These are phyloP conservation scores for Subacronicta megacephala DNA, from an alignment of 2,888 invertebrate species.

Conservation along the genomic window DNA sequence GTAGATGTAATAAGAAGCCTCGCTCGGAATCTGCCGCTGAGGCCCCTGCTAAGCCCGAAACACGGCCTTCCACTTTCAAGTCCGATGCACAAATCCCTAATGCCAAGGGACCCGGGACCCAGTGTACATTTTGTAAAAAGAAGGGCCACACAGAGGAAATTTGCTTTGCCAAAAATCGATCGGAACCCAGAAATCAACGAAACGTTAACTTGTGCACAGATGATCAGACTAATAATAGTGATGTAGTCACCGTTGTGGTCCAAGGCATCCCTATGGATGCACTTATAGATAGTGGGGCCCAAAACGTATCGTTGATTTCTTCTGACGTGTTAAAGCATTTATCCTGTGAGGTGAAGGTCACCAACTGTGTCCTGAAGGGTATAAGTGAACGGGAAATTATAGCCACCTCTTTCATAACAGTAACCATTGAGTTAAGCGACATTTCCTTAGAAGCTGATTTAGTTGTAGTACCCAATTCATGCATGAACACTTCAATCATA, in stretches of 20 bases:
- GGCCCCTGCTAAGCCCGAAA: too few species aligned
- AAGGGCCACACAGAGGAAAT: not conserved
- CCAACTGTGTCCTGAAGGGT: constrained; percentile 10
- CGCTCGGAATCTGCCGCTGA: too few species aligned
- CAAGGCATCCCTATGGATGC: too few species aligned
- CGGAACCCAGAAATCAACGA: not conserved
- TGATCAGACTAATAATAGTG: too few species aligned
- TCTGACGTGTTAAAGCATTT: too few species aligned
- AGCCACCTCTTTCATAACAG: constrained; percentile 11
- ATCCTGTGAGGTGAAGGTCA: not conserved
- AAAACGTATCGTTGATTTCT: too few species aligned
- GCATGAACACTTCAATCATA: constrained; percentile 14
- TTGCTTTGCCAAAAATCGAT: not conserved
- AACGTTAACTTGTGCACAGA: constrained; percentile 17
- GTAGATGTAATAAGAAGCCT: constrained; percentile 6
- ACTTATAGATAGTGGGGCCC: too few species aligned
- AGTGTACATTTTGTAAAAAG: not conserved
- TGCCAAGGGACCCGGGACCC: not conserved
- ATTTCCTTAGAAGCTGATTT: constrained; percentile 16
- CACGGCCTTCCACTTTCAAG: too few species aligned
- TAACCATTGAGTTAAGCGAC: constrained; percentile 12
- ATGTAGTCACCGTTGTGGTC: too few species aligned
- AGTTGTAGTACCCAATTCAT: constrained; percentile 10
- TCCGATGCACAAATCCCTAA: too few species aligned
- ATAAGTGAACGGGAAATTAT: not conserved